Evolutionary conservation across 2,113 vertebrate genomes (phyloP), one percentile per base, ranked within the genome.

Genomic region (Apeltes quadracus): DNA sequence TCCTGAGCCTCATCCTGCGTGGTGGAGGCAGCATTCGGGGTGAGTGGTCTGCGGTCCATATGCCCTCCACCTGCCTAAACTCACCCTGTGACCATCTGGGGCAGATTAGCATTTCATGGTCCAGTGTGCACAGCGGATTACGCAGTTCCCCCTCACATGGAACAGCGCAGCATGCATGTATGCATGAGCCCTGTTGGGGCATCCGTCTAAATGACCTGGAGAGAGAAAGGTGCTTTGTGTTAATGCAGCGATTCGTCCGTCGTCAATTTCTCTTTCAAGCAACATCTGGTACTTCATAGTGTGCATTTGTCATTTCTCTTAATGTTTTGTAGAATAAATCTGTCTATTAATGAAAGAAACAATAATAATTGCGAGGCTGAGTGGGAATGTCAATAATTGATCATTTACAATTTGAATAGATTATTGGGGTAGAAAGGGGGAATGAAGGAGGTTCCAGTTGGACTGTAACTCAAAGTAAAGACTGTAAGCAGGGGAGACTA

Each of bases 51-150:
- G 80, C 54, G 3, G 32, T 54, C 69, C 84, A 77, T 86, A 80
- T 86, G 73, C 43, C 55, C 65, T 80, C 69, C 69, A 69, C 76
- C 72, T 67, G 76, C 57, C 70, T 55, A 10, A 62, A 69, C 61
- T 23, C 32, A 64, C 61, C 63, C 51, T n/a, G 48, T 23, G 69
- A 64, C 80, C 77, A 80, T 81, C 76, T 83, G 84, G 20, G 65
- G 18, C n/a, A 56, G 48, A 82, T 82, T 72, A 78, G 63, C 71
- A 44, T 69, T 64, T 75, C 53, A 23, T 58, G 58, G 63, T 59
- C 11, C 25, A 16, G 63, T 41, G 64, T 59, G 23, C 71, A 71
- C 44, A 27, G 22, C 50, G 29, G 62, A 73, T 69, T 65, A 75
- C 48, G 39, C 41, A 36, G 43, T 14, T 23, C 7, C 39, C 7